Base-by-base conservation (phyloP, 2,888 invertebrate species). In the Nephrotoma flavescens region DNA sequence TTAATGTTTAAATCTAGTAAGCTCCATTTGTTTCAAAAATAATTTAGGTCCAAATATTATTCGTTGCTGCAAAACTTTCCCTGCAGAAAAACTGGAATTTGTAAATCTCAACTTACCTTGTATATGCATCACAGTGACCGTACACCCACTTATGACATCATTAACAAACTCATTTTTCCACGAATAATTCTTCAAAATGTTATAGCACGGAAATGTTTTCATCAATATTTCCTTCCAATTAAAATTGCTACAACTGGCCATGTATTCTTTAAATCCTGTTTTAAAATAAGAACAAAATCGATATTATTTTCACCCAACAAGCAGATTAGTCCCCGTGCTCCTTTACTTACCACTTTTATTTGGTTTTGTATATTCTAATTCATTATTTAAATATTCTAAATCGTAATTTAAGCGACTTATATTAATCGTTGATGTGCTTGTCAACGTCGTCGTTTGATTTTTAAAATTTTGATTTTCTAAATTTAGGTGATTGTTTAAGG, bases 61-160 rank as follows among this genome's bases (percentile, higher is more conserved):
- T 31, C 31, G 31, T 31, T 31, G 31, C 31, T 31, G 1, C 31
- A 31, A 31, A 31, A 31, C 31, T 31, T 31, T 31, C 0, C 31
- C 31, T 2, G 31, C 3, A 31, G 31, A 31, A 31, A 31, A 31
- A 31, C 31, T 31, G 31, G 2, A 31, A 31, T 31, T 31, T 31
- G 1, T 31, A 31, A 31, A 31, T 31, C 3, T 31, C n/a, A 12
- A 6, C 84, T 42, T 84, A 84, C 84, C 84, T 42, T 84, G 97
- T 91, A 97, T 96, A 89, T 97, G 96, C 95, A 97, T 96, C 45
- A 97, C 94, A 12, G 96, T 97, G 0, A 97, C 96, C 0, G 97
- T 98, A 19, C 96, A 93, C 0, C 97, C 98, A 0, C 97, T 95
- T 9, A 97, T 93, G 86, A 96, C 89, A 92, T 98, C 97, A 9